Base-by-base conservation (phyloP, 2,797 vertebrate genomes). In the Cyclura pinguis region DNA sequence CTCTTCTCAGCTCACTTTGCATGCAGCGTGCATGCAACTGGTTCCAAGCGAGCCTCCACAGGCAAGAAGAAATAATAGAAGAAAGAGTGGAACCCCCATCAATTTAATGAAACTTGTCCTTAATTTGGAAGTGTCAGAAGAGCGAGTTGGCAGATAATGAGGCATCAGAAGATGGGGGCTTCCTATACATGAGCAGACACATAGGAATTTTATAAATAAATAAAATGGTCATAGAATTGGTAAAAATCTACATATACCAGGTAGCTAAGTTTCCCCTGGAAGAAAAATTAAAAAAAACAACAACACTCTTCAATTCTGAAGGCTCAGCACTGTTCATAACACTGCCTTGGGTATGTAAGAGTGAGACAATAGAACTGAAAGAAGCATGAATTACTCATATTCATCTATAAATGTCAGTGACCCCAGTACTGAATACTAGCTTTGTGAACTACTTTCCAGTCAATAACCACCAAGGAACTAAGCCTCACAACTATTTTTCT, bases 261-360 rank as follows among this genome's bases (percentile, higher is more conserved):
- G 29, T 57, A 76, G 72, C 27, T n/a, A 32, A 32, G 14, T 77
- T 77, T 77, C 27, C 38, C 24, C 24, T 16, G 47, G 32, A 35
- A 32, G 35, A 18, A 38, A 27, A 24, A 64, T 76, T 22, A 67
- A 47, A 38, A 38, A 57, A 32, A 81, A 2, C 42, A 27, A 35
- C 13, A 69, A 50, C 64, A 6, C 42, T 50, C 55, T 62, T 59
- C n/a, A 6, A 13, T 86, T 82, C 27, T 7, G 24, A 42, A 90
- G 90, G 92, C 92, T 0, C 35, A 27, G 57, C 35, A 84, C 78
- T 24, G 59, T 93, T 91, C 52, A 95, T 85, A 94, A 94, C 91
- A 82, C 42, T 92, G 95, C 93, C 94, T 94, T 96, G 92, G 95
- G 89, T 76, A 78, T 82, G 89, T 86, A 87, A 86, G 42, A 91